These are phyloP conservation scores for Loripinus fragilis DNA, from an alignment of 2,888 invertebrate genomes.

Conservation along the genomic window DNA sequence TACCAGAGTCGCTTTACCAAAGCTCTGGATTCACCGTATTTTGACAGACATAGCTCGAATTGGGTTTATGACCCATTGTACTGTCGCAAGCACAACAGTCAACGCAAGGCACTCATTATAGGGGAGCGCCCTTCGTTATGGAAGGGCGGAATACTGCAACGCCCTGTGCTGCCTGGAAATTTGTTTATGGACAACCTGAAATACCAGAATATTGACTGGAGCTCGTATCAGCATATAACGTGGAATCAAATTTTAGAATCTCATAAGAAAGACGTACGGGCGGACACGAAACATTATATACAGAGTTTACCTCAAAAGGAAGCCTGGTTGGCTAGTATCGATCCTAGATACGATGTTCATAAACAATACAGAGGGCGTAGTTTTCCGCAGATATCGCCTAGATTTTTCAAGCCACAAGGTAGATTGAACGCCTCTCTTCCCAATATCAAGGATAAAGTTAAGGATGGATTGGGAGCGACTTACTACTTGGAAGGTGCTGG, in stretches of 20 bases:
- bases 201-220: slow-evolving; percentile 44
- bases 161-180: slow-evolving; percentile 49
- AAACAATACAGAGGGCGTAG: slow-evolving; percentile 38
- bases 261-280: slow-evolving; percentile 36
- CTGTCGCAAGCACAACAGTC: not conserved
- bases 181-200: slow-evolving; percentile 56
- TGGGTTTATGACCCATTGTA: slow-evolving; percentile 37
- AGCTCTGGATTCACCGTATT: slow-evolving; percentile 20
- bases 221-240: slow-evolving; percentile 41
- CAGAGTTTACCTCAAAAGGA: slow-evolving; percentile 56
- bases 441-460: slow-evolving; percentile 35
- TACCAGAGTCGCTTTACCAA: slow-evolving; percentile 26
- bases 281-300: slow-evolving; percentile 32
- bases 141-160: slow-evolving; percentile 20
- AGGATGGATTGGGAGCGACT: slow-evolving; percentile 44
- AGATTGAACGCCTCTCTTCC: slow-evolving; percentile 33
- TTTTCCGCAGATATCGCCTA: slow-evolving; percentile 59
- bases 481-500: slow-evolving; percentile 49
- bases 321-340: slow-evolving; percentile 57
- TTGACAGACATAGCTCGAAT: slow-evolving; percentile 12
- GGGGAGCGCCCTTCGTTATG: slow-evolving; percentile 51
- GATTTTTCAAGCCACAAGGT: slow-evolving; percentile 46
- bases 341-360: slow-evolving; percentile 46
- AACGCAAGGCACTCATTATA: slow-evolving; percentile 54
- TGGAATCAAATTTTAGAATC: slow-evolving; percentile 59